Evolutionary conservation across 92 coral and sea anemone genomes (phyloP).

Genomic region (Actinernus sp.): DNA sequence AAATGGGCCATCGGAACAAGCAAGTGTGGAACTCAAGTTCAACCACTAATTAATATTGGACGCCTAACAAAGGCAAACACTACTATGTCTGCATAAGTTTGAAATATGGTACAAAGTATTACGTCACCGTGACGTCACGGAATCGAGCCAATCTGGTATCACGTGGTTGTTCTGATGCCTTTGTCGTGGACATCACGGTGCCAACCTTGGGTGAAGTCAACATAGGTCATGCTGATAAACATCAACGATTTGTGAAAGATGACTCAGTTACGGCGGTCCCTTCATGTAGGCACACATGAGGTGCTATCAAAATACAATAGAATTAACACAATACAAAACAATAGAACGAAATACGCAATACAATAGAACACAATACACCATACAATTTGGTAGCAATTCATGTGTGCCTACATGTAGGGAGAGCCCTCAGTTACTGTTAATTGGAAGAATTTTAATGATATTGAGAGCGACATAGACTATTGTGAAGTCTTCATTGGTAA

Average conservation of each 20-base stretch:
- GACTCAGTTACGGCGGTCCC: too few relatives aligned
- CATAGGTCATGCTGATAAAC: constrained; percentile 44
- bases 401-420: too few relatives aligned
- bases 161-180: constrained; percentile 86
- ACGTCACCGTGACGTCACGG: constrained; percentile 76
- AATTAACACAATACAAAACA: too few relatives aligned
- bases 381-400: too few relatives aligned
- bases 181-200: constrained; percentile 77
- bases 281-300: too few relatives aligned
- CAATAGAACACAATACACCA: too few relatives aligned
- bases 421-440: constrained; percentile 12
- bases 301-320: too few relatives aligned
- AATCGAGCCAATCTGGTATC: constrained; percentile 81
- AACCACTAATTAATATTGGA: constrained; percentile 83
- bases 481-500: constrained; percentile 58
- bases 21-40: constrained; percentile 88
- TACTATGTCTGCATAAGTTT: constrained; percentile 47
- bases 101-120: constrained; percentile 71
- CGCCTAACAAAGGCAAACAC: constrained; percentile 71
- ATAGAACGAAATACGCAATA: too few relatives aligned
- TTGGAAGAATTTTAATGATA: constrained; percentile 72
- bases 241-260: constrained; percentile 29
- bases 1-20: constrained; percentile 93
- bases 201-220: constrained; percentile 61
- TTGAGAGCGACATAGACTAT: constrained; percentile 67